Conservation (phyloP, 2,797 vertebrate genomes). For the Danio choprae region DNA sequence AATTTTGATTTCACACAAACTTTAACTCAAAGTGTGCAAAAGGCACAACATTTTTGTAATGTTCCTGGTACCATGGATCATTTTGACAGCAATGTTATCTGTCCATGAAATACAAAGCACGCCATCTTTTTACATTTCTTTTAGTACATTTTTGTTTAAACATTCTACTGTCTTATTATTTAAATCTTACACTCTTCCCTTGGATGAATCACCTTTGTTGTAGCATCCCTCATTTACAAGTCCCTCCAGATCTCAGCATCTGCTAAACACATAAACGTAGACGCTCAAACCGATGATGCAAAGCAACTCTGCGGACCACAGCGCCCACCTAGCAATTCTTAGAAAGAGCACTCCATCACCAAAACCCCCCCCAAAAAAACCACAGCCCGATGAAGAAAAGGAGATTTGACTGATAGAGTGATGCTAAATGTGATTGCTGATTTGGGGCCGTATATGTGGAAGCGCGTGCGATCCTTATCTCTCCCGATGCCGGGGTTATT, state of each 20-base stretch:
- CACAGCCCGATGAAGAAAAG: conserved; percentile 8
- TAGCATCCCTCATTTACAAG: conserved; percentile 22
- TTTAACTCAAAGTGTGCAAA: too few species aligned
- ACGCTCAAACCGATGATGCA: conserved; percentile 19
- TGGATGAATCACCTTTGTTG: not conserved
- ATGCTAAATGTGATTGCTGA: conserved; percentile 58
- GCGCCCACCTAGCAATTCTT: conserved; percentile 12
- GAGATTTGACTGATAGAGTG: conserved; percentile 54
- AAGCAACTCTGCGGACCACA: conserved; percentile 8
- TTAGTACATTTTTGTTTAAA: too few species aligned
- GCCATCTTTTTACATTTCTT: too few species aligned
- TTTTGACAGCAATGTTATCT: too few species aligned
- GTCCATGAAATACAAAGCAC: too few species aligned
- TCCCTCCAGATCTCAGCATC: conserved; percentile 21
- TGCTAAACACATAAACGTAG: conserved; percentile 23
- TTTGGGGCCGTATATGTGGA: conserved; percentile 65
- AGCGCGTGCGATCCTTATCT: conserved; percentile 81
- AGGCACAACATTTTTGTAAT: too few species aligned
- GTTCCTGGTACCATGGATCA: too few species aligned
- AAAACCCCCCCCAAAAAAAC: conserved; percentile 20
- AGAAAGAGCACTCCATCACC: conserved; percentile 21
- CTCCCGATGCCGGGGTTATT: conserved; percentile 77
- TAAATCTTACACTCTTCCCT: not conserved
- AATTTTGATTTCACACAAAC: too few species aligned
- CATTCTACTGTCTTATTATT: too few species aligned